phyloP scores from a whole-genome alignment of 2,797 vertebrate species.

The Hephaestus fuliginosus region DNA sequence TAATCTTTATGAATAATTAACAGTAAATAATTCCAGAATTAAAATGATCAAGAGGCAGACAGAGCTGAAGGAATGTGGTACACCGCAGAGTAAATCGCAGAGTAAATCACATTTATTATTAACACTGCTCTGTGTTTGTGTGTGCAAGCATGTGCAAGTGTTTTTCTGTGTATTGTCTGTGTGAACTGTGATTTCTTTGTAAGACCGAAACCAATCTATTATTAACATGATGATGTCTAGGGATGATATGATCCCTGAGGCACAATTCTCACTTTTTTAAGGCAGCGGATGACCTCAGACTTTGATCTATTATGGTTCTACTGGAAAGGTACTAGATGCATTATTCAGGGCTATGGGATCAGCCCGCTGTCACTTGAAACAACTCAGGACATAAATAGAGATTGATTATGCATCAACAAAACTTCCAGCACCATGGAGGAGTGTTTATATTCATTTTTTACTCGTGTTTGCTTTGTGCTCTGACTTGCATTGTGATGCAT shows the following conservation, averaged over 20 bases:
- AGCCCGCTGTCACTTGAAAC: conserved; percentile 12
- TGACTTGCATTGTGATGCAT: neutral
- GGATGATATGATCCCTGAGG: conserved; percentile 23
- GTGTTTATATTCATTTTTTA: conserved; percentile 9
- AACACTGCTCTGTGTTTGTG: neutral
- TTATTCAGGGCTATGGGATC: conserved; percentile 43
- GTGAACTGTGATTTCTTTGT: conserved; percentile 28
- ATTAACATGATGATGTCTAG: conserved; percentile 42
- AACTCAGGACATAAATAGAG: conserved; percentile 26
- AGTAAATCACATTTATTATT: conserved; percentile 40
- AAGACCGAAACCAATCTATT: conserved; percentile 36
- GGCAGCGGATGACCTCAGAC: conserved; percentile 6
- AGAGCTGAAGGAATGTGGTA: neutral
- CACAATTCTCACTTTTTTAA: conserved; percentile 10
- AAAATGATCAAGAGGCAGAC: neutral
- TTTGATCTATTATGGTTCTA: conserved; percentile 47
- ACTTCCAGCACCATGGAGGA: neutral
- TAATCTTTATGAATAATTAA: neutral
- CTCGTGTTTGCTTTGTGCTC: neutral
- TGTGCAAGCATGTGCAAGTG: conserved; percentile 4
- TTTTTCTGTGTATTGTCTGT: conserved; percentile 6
- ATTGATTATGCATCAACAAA: conserved; percentile 17
- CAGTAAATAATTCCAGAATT: neutral
- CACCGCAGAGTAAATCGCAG: neutral
- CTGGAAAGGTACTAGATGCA: conserved; percentile 37